A percentile compares a stretch with the other conserved stretches of the same genome.
Conservation (phyloP, 2,888 invertebrate species). For the Synanthedon myopaeformis region DNA sequence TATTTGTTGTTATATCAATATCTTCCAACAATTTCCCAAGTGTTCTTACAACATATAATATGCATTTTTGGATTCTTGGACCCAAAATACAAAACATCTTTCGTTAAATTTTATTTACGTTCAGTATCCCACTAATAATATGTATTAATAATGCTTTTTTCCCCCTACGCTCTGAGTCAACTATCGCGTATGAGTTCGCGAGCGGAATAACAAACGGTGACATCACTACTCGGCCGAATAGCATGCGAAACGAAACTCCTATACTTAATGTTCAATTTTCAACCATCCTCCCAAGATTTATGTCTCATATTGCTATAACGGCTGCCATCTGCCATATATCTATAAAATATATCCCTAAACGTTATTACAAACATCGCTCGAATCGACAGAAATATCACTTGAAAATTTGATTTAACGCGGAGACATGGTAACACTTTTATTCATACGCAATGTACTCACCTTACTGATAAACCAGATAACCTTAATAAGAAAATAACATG, state of each 20-base stretch:
- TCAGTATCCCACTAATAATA: conserved; percentile 1
- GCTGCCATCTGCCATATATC: conserved; percentile 8
- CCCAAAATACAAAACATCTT: too few relatives aligned
- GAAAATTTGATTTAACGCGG: conserved; percentile 18
- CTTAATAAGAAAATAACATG: not conserved
- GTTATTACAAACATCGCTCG: conserved; percentile 28
- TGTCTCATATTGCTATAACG: conserved; percentile 23
- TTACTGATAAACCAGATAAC: not conserved
- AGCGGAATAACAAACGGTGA: conserved; percentile 59
- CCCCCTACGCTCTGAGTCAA: conserved; percentile 42
- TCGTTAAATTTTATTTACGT: too few relatives aligned
- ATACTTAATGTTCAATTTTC: conserved; percentile 17
- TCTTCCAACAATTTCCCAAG: too few relatives aligned
- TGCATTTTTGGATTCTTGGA: too few relatives aligned
- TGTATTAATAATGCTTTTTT: conserved; percentile 21
- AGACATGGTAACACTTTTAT: not conserved
- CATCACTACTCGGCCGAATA: conserved; percentile 43
- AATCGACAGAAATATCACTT: conserved; percentile 23
- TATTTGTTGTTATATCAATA: too few relatives aligned
- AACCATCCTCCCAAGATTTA: conserved; percentile 22
- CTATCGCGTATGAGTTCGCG: conserved; percentile 32
- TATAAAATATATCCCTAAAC: conserved; percentile 31
- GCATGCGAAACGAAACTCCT: conserved; percentile 25
- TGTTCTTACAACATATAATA: too few relatives aligned
- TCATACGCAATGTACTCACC: too few relatives aligned